A percentile compares a stretch with the other conserved stretches of the same genome.
Evolutionary conservation across 2,888 invertebrate species (phyloP).

Genomic region (Hymenopus coronatus): DNA sequence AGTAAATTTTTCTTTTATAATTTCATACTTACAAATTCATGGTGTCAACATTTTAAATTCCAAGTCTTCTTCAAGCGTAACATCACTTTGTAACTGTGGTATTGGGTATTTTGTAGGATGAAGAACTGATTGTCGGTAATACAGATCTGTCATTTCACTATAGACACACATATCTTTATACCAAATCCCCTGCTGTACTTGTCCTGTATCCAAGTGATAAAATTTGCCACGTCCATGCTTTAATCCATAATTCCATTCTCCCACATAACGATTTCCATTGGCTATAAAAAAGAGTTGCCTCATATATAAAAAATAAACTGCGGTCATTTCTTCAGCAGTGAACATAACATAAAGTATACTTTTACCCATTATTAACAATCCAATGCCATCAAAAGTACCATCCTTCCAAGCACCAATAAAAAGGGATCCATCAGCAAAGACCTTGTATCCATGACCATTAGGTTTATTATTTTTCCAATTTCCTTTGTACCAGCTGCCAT

Average conservation of each 20-base stretch:
- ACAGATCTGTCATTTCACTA: constrained; percentile 58
- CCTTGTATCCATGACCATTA: constrained; percentile 53
- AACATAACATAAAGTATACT: constrained; percentile 9
- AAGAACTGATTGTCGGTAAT: constrained; percentile 56
- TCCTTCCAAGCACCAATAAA: constrained; percentile 62
- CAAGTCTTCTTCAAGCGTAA: neutral
- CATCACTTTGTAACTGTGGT: constrained; percentile 45
- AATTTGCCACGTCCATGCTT: constrained; percentile 63
- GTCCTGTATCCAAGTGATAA: constrained; percentile 62
- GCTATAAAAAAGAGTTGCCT: constrained; percentile 41
- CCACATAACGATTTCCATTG: constrained; percentile 65
- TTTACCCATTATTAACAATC: constrained; percentile 54
- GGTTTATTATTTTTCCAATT: constrained; percentile 58
- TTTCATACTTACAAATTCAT: neutral
- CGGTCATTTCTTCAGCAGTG: neutral
- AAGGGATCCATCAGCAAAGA: constrained; percentile 57
- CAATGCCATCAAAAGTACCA: constrained; percentile 52
- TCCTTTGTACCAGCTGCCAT: constrained; percentile 52
- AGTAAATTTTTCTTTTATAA: neutral
- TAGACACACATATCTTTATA: constrained; percentile 51
- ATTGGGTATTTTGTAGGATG: constrained; percentile 57
- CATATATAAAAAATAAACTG: neutral
- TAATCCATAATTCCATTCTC: constrained; percentile 55
- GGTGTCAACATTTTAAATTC: neutral
- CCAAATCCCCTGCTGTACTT: constrained; percentile 67